These are phyloP conservation scores for Iphiclides podalirius DNA, from an alignment of 2,888 invertebrate genomes.

Conservation along the genomic window DNA sequence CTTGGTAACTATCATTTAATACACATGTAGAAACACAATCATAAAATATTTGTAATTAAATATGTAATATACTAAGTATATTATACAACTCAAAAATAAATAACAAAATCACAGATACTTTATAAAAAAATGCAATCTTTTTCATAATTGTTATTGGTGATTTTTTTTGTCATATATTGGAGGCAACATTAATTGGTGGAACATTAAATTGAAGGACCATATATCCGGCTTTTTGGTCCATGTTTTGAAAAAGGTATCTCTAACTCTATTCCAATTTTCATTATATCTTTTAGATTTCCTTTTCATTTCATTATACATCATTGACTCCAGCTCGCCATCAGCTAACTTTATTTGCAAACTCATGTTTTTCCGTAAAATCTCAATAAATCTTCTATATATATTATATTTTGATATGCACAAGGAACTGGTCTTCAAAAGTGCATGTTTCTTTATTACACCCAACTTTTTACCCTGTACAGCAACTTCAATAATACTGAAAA, in stretches of 20 bases:
- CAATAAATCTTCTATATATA: conserved; percentile 70
- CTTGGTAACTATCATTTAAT: no score
- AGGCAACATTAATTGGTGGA: conserved; percentile 25
- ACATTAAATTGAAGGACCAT: conserved; percentile 56
- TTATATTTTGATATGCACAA: conserved; percentile 79
- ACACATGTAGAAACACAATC: no score
- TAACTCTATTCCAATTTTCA: conserved; percentile 64
- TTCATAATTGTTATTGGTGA: no score
- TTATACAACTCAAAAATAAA: no score
- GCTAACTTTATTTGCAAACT: conserved; percentile 38
- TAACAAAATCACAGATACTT: no score
- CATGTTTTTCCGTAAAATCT: conserved; percentile 49
- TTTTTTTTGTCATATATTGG: no score
- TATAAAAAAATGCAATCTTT: neutral
- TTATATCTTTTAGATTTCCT: conserved; percentile 45
- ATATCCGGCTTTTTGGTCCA: conserved; percentile 81
- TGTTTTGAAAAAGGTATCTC: conserved; percentile 67
- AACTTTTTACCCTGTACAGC: conserved; percentile 88
- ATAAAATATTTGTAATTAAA: no score
- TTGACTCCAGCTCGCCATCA: conserved; percentile 32
- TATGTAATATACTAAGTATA: no score
- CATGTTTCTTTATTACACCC: conserved; percentile 86
- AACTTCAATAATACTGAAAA: conserved; percentile 83
- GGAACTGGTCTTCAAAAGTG: conserved; percentile 54
- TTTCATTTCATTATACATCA: conserved; percentile 65